Base-by-base conservation (phyloP, 2,888 invertebrate species). In the Sarcophaga carnaria region DNA sequence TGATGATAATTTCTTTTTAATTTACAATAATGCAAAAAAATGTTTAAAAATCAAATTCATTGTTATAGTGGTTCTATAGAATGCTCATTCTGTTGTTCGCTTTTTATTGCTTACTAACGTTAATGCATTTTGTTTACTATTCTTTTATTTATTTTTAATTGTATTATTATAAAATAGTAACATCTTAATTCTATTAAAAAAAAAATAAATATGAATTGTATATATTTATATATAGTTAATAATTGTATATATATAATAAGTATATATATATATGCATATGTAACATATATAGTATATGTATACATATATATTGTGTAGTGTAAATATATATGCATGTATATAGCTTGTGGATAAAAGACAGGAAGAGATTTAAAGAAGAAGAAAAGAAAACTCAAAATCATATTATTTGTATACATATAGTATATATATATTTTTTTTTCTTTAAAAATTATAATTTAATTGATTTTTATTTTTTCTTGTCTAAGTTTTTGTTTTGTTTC, bases 91-190 rank as follows among this genome's bases (percentile, higher is more conserved):
- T 66, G 0, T 66, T 17, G 11, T 5, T 17, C 5, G 17, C 66
- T 2, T 27, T 49, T 78, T 83, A 83, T 69, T 81, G 63, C 27
- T 74, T 85, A 78, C 74, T 70, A 81, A 69, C 22, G 71, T 76
- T 79, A 76, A 75, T 83, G 74, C 70, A 78, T 83, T 83, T 69
- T 72, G 67, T 78, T 75, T 63, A 0, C 22, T 74, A 14, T 45
- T 67, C 20, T 47, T 74, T 27, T 63, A 47, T 22, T 67, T 64
- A 60, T 64, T 70, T 45, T 5, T 70, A 63, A 17, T 72, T 74
- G 12, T 78, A 14, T 86, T 78, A 78, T 87, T 87, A 81, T 37
- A 84, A 87, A 87, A 78, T 87, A 80, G 83, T 86, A 87, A 87
- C 83, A 87, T 60, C 86, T 87, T 87, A 87, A 74, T 17, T 76